A percentile compares a stretch with the other conserved stretches of the same genome.
Conservation (phyloP, 2,888 invertebrate genomes). For the Drosophila nigricruria region DNA sequence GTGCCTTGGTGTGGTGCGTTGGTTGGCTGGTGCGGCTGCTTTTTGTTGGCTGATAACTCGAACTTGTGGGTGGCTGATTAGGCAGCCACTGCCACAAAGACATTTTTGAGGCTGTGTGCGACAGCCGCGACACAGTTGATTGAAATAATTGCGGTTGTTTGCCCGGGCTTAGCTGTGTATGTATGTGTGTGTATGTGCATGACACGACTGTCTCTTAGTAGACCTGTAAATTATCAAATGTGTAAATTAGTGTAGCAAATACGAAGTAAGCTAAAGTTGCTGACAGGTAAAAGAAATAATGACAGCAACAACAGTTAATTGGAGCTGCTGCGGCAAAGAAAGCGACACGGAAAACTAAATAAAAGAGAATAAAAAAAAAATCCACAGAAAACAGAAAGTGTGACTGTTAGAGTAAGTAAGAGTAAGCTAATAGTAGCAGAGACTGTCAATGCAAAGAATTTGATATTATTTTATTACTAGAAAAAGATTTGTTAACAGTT, state of each 20-base stretch:
- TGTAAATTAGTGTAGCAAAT: constrained; percentile 53
- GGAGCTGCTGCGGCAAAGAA: neutral
- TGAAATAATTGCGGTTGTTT: constrained; percentile 55
- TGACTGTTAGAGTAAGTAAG: neutral
- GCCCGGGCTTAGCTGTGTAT: neutral
- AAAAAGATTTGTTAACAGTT: neutral
- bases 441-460: neutral
- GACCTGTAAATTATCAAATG: constrained; percentile 55
- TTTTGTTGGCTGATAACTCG: constrained; percentile 4
- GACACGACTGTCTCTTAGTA: constrained; percentile 31
- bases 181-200: constrained; percentile 8
- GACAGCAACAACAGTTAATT: constrained; percentile 27
- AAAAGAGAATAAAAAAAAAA: constrained; percentile 1
- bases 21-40: constrained; percentile 4
- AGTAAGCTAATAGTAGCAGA: neutral
- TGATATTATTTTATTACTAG: neutral
- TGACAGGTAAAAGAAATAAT: constrained; percentile 43
- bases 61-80: constrained; percentile 52
- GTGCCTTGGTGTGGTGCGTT: neutral
- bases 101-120: constrained; percentile 41
- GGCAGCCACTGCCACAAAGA: constrained; percentile 25
- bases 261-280: constrained; percentile 35
- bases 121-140: constrained; percentile 56
- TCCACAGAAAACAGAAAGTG: neutral
- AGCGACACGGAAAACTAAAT: constrained; percentile 8